phyloP scores from a whole-genome alignment of 2,797 vertebrate genomes.

The Falco concolor region DNA sequence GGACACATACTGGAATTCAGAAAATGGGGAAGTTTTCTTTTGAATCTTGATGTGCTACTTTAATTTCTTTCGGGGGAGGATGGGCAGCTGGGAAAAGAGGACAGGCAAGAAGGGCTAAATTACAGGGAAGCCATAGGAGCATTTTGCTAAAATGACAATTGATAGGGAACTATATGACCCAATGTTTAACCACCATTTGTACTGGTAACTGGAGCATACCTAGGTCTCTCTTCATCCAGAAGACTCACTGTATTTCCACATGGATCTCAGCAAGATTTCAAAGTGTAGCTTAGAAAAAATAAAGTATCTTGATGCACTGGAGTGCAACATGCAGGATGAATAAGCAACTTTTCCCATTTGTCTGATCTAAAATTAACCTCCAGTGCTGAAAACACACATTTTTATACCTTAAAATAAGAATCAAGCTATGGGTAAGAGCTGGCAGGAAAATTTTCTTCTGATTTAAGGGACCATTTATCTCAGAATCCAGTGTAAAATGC shows the following conservation, averaged over 20 bases:
- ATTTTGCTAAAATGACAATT: not conserved
- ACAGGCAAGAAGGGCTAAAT: not conserved
- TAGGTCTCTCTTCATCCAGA: not conserved
- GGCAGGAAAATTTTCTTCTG: not conserved
- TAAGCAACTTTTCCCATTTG: not conserved
- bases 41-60: not conserved
- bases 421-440: not conserved
- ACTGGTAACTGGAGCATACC: rapidly evolving
- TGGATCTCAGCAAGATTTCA: not conserved
- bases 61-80: rapidly evolving
- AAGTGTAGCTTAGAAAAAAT: not conserved
- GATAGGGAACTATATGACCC: not conserved
- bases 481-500: not conserved
- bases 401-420: not conserved
- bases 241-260: not conserved
- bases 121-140: not conserved
- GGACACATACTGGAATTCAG: not conserved
- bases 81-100: not conserved
- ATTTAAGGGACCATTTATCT: not conserved
- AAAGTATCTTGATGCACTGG: not conserved
- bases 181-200: not conserved
- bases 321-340: not conserved
- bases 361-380: not conserved
- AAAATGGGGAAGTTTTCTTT: not conserved
- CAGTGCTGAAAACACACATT: not conserved